phyloP scores from a whole-genome alignment of 2,797 vertebrate genomes.

The Trematomus bernacchii region DNA sequence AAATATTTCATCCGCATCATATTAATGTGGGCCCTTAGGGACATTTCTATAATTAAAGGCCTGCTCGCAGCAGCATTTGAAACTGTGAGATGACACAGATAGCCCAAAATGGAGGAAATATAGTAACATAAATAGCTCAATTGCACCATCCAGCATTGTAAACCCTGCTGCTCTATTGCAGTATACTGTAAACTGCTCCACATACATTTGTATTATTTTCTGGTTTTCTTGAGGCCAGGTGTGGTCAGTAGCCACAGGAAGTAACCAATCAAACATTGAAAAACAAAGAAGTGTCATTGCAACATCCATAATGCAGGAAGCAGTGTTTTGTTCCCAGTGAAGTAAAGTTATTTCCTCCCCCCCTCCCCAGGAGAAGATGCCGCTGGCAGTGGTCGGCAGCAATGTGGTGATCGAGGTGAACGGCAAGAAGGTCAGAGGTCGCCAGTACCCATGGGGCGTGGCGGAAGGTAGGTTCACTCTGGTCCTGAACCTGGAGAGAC shows the following conservation, averaged over 20 bases:
- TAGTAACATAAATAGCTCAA: neutral
- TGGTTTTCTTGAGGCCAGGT: neutral
- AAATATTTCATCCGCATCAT: neutral
- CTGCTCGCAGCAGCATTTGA: neutral
- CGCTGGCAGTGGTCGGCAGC: slow-evolving; percentile 87
- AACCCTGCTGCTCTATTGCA: neutral
- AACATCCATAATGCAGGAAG: neutral
- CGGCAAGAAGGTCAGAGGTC: slow-evolving; percentile 88
- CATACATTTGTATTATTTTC: neutral
- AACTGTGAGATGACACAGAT: neutral
- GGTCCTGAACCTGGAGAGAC: slow-evolving; percentile 4
- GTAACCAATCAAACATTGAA: no score
- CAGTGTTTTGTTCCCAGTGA: neutral
- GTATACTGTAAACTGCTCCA: neutral
- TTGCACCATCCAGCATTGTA: neutral
- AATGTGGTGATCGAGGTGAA: slow-evolving; percentile 88
- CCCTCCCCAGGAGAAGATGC: slow-evolving; percentile 84
- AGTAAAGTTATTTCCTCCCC: neutral
- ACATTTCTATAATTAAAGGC: neutral
- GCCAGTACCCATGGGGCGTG: slow-evolving; percentile 89
- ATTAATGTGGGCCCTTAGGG: neutral
- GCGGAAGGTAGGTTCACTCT: slow-evolving; percentile 84
- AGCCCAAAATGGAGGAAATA: neutral
- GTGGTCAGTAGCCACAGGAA: neutral
- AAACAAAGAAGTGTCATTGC: neutral